phyloP scores from a whole-genome alignment of 2,888 invertebrate genomes.

The Campoletis raptor region DNA sequence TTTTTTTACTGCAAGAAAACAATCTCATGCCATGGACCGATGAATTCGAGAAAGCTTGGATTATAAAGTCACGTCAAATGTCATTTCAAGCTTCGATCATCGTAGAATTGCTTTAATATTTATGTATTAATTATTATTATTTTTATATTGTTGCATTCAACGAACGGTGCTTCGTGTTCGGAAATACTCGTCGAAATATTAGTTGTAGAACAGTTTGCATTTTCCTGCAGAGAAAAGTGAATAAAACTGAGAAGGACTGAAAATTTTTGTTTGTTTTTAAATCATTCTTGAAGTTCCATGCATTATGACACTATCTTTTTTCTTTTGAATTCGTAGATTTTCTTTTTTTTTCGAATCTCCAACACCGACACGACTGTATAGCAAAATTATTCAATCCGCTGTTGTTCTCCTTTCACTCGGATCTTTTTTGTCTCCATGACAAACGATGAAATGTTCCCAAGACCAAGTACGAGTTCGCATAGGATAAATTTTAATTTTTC shows the following conservation, averaged over 20 bases:
- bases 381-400: not conserved
- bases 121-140: not conserved
- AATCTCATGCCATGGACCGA: conserved; percentile 33
- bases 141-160: not conserved
- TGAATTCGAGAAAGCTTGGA: conserved; percentile 44
- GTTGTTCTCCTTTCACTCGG: not conserved
- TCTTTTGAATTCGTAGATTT: not conserved
- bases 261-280: not conserved
- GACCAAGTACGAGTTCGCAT: conserved; percentile 15
- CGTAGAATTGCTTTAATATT: not conserved
- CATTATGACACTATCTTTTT: not conserved
- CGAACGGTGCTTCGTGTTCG: not conserved
- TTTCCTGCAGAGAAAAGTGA: no score
- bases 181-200: not conserved
- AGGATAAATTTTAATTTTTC: conserved; percentile 70
- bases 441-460: not conserved
- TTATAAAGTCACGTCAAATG: conserved; percentile 7
- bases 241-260: no score
- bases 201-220: no score
- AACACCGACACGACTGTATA: not conserved
- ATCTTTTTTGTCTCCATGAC: not conserved
- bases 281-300: not conserved
- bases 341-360: not conserved
- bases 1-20: conserved; percentile 18
- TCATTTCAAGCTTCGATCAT: not conserved